Base-by-base conservation (phyloP, 2,797 vertebrate genomes). In the Crenuchus spilurus region DNA sequence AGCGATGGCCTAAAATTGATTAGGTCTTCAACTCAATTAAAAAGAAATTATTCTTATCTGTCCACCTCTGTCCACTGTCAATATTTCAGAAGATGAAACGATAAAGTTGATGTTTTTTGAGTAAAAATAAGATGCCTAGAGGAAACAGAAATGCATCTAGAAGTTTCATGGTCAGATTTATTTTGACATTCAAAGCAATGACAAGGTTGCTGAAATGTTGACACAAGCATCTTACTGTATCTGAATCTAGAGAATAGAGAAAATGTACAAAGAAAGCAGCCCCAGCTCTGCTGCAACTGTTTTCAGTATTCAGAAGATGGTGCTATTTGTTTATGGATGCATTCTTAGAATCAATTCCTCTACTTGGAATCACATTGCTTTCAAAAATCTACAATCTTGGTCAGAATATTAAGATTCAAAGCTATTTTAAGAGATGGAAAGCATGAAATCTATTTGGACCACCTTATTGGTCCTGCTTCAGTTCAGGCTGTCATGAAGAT, bases 291-390 rank as follows among this genome's bases (percentile, higher is more conserved):
- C 72, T 86, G 84, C 77, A 80, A 67, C 81, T 84, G 85, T 87
- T 90, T 89, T 90, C 82, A 81, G 79, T 88, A 91, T 92, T 91
- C 91, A 88, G 89, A 89, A 90, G 89, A 91, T 86, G 89, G 85
- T 88, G 87, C 87, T 89, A 88, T 92, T 91, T 91, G 86, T 92
- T 91, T 91, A 89, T 89, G 87, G 88, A 90, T 89, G 88, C 85
- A 88, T 88, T 86, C 82, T 87, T 83, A 89, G 88, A 87, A 88
- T 87, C 83, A 88, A 86, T 86, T 75, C 87, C 80, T 89, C 89
- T 87, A 85, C 88, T 85, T 87, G 83, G 82, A 87, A 87, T 88
- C 87, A 41, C 65, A 70, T 46, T 37, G 55, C 10, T 79, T 31
- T 66, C 44, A 66, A 66, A 62, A 74, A 44, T 65, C 42, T 57